Conservation (phyloP, 1,140 invertebrate genomes). For the Neodiprion fabricii region DNA sequence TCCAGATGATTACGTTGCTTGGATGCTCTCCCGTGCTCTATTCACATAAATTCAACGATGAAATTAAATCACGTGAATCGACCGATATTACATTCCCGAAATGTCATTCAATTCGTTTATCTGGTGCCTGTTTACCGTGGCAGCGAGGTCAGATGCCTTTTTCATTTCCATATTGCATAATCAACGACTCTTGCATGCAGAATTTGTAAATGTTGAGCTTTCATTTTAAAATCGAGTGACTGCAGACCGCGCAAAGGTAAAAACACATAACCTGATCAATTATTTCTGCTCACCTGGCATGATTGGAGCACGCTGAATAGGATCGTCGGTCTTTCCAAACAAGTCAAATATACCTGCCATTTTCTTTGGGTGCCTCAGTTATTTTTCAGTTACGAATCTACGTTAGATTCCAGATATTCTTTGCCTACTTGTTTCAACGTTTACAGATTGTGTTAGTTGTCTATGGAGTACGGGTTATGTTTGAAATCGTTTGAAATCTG, state of each 20-base stretch:
- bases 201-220: constrained; percentile 1
- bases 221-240: neutral
- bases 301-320: neutral
- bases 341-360: constrained; percentile 46
- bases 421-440: neutral
- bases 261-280: neutral
- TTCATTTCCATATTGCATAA: neutral
- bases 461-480: neutral
- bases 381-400: neutral
- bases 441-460: neutral
- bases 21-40: neutral
- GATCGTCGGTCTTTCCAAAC: constrained; percentile 22
- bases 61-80: neutral
- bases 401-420: neutral
- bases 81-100: neutral
- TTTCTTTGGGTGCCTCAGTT: constrained; percentile 15
- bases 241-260: neutral
- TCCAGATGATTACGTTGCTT: constrained; percentile 24
- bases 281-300: constrained; percentile 23
- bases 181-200: neutral
- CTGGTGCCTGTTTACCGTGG: neutral
- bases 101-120: constrained; percentile 3
- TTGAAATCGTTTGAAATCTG: no score
- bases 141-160: neutral
- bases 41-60: neutral